phyloP scores from a whole-genome alignment of 2,888 invertebrate genomes.

The Sialis lutaria region DNA sequence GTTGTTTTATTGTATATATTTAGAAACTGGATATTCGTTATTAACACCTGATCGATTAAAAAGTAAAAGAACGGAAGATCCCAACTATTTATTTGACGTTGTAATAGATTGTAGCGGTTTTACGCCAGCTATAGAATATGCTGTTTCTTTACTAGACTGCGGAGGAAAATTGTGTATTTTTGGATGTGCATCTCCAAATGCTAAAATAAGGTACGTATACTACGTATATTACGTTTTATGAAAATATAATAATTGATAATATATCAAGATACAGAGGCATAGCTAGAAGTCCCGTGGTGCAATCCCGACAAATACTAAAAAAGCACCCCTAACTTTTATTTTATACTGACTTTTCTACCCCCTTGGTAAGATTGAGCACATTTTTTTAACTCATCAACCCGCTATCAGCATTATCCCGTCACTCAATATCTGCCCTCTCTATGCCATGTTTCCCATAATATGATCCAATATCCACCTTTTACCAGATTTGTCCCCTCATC shows the following conservation, averaged over 20 bases:
- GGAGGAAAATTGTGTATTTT: constrained; percentile 53
- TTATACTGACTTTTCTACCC: no score
- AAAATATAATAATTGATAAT: not conserved
- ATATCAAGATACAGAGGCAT: not conserved
- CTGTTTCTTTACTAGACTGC: constrained; percentile 31
- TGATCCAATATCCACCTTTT: no score
- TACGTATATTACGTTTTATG: no score
- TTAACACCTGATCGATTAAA: constrained; percentile 36
- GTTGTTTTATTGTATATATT: constrained; percentile 11
- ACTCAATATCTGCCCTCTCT: no score
- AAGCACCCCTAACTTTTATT: no score
- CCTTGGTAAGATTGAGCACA: no score
- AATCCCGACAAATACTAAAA: no score
- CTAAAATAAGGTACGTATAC: constrained; percentile 21
- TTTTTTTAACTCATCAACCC: no score
- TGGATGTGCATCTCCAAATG: constrained; percentile 41
- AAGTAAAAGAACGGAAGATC: constrained; percentile 19
- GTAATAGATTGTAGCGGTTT: constrained; percentile 59
- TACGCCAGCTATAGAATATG: constrained; percentile 47
- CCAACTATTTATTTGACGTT: constrained; percentile 35
- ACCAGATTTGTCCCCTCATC: no score
- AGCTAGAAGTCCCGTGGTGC: no score
- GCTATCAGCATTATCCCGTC: no score
- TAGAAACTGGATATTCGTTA: constrained; percentile 41
- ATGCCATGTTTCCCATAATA: no score